These are phyloP conservation scores for Cotesia vestalis DNA, from an alignment of 1,140 invertebrate genomes.

Conservation along the genomic window DNA sequence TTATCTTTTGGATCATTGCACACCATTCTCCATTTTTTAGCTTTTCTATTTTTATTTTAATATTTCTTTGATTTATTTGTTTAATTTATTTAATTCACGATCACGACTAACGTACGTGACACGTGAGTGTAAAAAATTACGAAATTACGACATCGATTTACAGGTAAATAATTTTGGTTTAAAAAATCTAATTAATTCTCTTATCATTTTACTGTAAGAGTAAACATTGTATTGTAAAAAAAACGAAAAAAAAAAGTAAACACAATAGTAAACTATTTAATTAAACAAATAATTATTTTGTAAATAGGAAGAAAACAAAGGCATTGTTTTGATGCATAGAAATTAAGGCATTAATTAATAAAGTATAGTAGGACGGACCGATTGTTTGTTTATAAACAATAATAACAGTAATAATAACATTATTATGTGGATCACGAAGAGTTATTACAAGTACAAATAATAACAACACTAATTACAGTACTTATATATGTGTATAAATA, in stretches of 20 bases:
- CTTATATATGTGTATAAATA: not conserved
- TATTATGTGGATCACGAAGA: constrained; percentile 13
- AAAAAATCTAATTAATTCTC: not conserved
- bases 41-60: not conserved
- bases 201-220: not conserved
- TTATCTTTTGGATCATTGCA: constrained; percentile 1
- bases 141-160: constrained; percentile 6
- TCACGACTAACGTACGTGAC: constrained; percentile 12
- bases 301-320: constrained; percentile 2
- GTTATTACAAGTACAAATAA: constrained; percentile 10
- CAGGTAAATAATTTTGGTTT: not conserved
- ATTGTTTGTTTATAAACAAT: not conserved
- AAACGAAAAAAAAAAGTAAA: not conserved
- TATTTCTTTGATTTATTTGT: not conserved
- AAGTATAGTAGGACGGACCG: constrained; percentile 8
- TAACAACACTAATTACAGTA: not conserved
- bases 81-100: not conserved
- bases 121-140: constrained; percentile 8
- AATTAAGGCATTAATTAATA: too few species aligned
- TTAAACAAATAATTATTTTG: not conserved
- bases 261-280: not conserved
- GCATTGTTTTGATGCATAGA: not conserved
- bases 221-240: not conserved
- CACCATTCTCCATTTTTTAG: not conserved
- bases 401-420: too few species aligned